Base-by-base conservation (phyloP, 2,888 invertebrate genomes). In the Reticulitermes lucifugus region DNA sequence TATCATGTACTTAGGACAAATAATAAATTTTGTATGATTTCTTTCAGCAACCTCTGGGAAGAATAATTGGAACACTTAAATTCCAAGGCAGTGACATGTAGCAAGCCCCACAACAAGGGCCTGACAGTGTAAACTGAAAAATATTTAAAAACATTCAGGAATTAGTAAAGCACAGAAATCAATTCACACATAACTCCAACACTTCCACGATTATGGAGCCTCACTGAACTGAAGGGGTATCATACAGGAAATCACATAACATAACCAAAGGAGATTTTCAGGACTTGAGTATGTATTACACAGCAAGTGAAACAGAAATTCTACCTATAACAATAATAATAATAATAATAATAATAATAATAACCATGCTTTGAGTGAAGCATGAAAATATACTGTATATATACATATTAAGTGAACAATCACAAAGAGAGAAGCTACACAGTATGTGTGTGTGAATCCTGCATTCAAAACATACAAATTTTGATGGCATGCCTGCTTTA, bases 91-190 rank as follows among this genome's bases (percentile, higher is more conserved):
- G 77, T 29, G 25, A n/a, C 25, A 73, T 46, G 77, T 46, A 22
- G 9, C 5, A 51, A 77, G 77, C 14, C 41, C 73, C 73, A 77
- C 77, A 77, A 77, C 22, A n/a, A 25, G 77, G 46, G 41, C 77
- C 46, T 77, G 46, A 77, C 41, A 51, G 51, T 51, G n/a, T 77
- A 46, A 77, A 77, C 35, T 46, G 29, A 73, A n/a, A 18, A 77
- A 77, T 43, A 46, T 77, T 46, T 77, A 77, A 77, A 82, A 81
- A 84, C 46, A 60, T 83, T 59, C 79, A 51, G 46, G 73, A 81
- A 85, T 85, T 85, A 85, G 83, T 85, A 55, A 85, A 71, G 85
- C 85, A 79, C 55, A 22, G 70, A 81, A 81, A 81, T 65, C 22
- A 41, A 81, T 29, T 55, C 65, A 65, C 65, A 65, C 43, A 46